Evolutionary conservation across 1,140 invertebrate species (phyloP), one percentile per base, ranked within the genome.

Genomic region (Lanistes nyassanus): DNA sequence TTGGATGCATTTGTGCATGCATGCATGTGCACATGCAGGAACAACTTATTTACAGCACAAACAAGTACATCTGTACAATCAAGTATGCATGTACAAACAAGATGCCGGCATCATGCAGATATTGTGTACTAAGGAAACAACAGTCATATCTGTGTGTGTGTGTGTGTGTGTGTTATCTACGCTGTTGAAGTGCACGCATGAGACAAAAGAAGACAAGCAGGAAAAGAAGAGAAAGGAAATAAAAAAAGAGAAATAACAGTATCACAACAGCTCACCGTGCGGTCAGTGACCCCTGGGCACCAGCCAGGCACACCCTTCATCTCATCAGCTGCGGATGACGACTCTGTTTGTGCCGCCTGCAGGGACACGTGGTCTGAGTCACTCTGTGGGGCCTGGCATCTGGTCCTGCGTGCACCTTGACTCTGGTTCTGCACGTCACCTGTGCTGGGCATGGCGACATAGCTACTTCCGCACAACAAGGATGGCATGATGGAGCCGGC

Each of bases 301-400:
- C 75, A 76, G 13, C 75, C 75, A 23, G 68, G 56, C 36, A 76
- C 60, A 29, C 56, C 68, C 42, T 37, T 6, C 51, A 76, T 47
- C 23, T 72, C 60, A 23, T 3, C 29, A 23, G 51, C 64, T 3
- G 56, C 51, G 42, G 42, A 47, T 13, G 42, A 0, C 19, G 42
- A 16, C 42, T 47, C 19, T 13, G 42, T 13, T 16, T 1, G 9
- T 3, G 42, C 9, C 1, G 42, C 19, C 42, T 47, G 42, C 42
- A 6, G 1, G 19, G 42, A 5, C 5, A 6, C 5, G 13, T 42
- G 42, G 9, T 47, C 42, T 47, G 42, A 16, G 42, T 47, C 9
- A 47, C 42, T 47, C 5, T 9, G 19, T 16, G 42, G 42, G 1
- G 42, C 42, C 42, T 47, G 42, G 42, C 42, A 47, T 16, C 42